Evolutionary conservation across 2,113 vertebrate species (phyloP), one percentile per base, ranked within the genome.

Genomic region (Cyrtonyx montezumae): DNA sequence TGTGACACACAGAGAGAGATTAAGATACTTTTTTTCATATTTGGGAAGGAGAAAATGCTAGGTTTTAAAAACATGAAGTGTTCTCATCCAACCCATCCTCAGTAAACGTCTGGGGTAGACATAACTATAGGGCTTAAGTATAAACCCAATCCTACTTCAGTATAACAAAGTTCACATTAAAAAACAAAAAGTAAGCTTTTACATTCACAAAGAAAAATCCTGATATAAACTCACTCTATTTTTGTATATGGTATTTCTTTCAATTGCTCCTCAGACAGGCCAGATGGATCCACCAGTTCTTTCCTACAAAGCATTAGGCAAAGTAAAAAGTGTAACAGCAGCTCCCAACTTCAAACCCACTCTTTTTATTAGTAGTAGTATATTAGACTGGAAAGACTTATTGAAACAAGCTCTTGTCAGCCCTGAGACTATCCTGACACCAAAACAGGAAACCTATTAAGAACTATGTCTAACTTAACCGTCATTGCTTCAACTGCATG

Each of bases 181-280:
- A 87, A n/a, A 26, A 73, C 32, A 11, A 86, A 65, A 74, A 68
- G n/a, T 4, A 4, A 12, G 22, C 8, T 61, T 79, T 66, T 83
- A 58, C 42, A 76, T 55, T 70, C 32, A 93, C 15, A 25, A 46
- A 51, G 6, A 69, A 86, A 94, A 93, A 48, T 28, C 22, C 36
- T 55, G 40, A 79, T 34, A 75, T 49, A 87, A 82, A 98, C 98
- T 98, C 76, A 99, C 98, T 99, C 98, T 92, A 99, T 97, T 98
- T 98, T 99, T 90, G 98, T 98, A 70, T 99, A 99, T 4, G 98
- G 98, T 84, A 99, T 99, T 97, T 99, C 98, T 96, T 98, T 99
- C 92, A 98, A 26, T 76, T 99, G 98, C n/a, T 99, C 98, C 74
- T 98, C 98, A 59, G 98, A 98, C 45, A 99, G 82, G 36, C 98